phyloP scores from a whole-genome alignment of 2,888 invertebrate genomes.

The Didymodactylos carnosus region DNA sequence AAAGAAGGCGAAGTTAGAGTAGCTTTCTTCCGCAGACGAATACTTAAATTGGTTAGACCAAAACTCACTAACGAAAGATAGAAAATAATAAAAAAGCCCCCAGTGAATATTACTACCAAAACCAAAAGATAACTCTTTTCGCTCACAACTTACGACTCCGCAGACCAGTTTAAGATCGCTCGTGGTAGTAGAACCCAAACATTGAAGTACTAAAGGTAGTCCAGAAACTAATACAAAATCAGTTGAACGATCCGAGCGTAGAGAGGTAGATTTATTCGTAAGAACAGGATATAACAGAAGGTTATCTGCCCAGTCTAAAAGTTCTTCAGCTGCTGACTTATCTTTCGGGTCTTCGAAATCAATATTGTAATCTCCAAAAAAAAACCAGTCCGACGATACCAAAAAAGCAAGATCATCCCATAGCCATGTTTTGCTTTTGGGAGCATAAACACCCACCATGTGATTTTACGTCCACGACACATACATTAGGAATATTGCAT shows the following conservation, averaged over 20 bases:
- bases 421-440: background rate
- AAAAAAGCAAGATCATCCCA: background rate
- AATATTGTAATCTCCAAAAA: background rate
- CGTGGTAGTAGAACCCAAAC: background rate
- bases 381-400: background rate
- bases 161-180: background rate
- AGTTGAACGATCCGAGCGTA: background rate
- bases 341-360: background rate
- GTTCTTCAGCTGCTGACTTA: background rate
- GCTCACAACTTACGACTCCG: background rate
- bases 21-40: background rate
- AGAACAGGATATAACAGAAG: background rate
- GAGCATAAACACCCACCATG: background rate
- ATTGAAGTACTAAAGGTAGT: background rate
- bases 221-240: background rate
- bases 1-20: background rate
- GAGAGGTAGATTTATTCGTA: background rate
- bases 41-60: background rate
- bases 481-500: background rate
- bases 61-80: background rate
- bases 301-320: background rate
- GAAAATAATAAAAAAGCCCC: background rate
- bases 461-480: background rate
- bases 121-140: background rate
- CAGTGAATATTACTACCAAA: background rate